These are phyloP conservation scores for Drosophila hamatofila DNA, from an alignment of 2,888 invertebrate genomes.

Conservation along the genomic window DNA sequence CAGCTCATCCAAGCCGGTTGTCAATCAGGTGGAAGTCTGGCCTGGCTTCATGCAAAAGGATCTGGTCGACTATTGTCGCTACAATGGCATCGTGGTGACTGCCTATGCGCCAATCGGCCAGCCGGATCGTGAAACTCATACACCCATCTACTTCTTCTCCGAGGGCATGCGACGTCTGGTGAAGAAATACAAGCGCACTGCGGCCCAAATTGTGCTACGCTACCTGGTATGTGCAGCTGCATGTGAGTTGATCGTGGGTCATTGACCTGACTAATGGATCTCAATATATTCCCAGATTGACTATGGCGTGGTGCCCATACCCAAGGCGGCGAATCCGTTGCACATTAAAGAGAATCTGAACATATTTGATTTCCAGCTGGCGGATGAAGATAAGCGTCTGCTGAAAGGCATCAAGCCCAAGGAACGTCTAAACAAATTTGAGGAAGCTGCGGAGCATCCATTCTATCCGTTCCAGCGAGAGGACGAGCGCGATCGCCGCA, in stretches of 20 bases:
- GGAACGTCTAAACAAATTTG: slow-evolving; percentile 57
- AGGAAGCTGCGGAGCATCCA: slow-evolving; percentile 49
- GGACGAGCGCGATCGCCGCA: slow-evolving; percentile 6
- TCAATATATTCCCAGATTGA: slow-evolving; percentile 41
- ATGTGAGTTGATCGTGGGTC: neutral
- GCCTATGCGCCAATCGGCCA: slow-evolving; percentile 91
- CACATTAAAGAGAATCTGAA: slow-evolving; percentile 87
- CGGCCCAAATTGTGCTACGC: slow-evolving; percentile 88
- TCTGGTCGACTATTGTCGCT: slow-evolving; percentile 89
- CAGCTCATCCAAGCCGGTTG: slow-evolving; percentile 81
- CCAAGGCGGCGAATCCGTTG: slow-evolving; percentile 86
- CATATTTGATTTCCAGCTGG: slow-evolving; percentile 87
- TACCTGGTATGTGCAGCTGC: slow-evolving; percentile 85
- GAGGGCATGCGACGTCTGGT: slow-evolving; percentile 86
- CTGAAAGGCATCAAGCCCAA: slow-evolving; percentile 59
- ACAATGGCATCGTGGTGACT: slow-evolving; percentile 88
- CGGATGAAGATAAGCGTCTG: slow-evolving; percentile 85
- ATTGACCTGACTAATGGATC: neutral
- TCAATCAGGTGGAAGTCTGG: slow-evolving; percentile 84
- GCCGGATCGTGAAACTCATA: slow-evolving; percentile 86
- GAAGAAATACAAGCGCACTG: slow-evolving; percentile 87
- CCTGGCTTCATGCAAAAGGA: slow-evolving; percentile 85
- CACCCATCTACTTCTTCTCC: slow-evolving; percentile 85
- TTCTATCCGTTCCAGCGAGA: slow-evolving; percentile 72
- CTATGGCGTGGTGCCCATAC: slow-evolving; percentile 86